Conservation (phyloP, 2,888 invertebrate genomes). For the Torymus tubicola region DNA sequence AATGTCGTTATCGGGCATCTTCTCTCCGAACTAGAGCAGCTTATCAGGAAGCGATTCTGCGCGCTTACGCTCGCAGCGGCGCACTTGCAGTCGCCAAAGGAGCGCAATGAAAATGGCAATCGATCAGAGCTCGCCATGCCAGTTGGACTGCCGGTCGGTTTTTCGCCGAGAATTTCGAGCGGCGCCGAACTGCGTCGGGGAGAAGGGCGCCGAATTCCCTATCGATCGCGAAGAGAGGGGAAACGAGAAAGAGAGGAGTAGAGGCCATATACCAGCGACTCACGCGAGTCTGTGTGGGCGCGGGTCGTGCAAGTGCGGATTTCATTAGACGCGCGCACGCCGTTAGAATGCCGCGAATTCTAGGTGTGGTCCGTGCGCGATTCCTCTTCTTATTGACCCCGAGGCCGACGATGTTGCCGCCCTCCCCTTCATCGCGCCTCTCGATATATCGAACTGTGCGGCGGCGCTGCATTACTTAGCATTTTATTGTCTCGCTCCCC, state of each 20-base stretch:
- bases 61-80: not conserved
- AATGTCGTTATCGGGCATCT: conserved; percentile 38
- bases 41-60: conserved; percentile 15
- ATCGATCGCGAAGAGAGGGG: conserved; percentile 49
- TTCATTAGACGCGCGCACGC: conserved; percentile 57
- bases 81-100: not conserved
- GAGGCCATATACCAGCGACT: not conserved
- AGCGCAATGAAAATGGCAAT: conserved; percentile 14
- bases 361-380: conserved; percentile 67
- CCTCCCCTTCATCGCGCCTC: not conserved
- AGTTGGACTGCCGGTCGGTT: no score
- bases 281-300: conserved; percentile 5
- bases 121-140: not conserved
- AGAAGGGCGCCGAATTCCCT: conserved; percentile 46
- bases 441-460: conserved; percentile 21
- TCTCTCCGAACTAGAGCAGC: conserved; percentile 21
- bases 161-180: conserved; percentile 14
- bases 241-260: not conserved
- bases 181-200: not conserved
- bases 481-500: conserved; percentile 28
- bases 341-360: conserved; percentile 71
- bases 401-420: not conserved
- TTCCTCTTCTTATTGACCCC: conserved; percentile 44
- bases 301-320: conserved; percentile 54
- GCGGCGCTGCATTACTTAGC: conserved; percentile 32